Conservation (phyloP, 1,140 invertebrate genomes). For the Chironomus striatipennis region DNA sequence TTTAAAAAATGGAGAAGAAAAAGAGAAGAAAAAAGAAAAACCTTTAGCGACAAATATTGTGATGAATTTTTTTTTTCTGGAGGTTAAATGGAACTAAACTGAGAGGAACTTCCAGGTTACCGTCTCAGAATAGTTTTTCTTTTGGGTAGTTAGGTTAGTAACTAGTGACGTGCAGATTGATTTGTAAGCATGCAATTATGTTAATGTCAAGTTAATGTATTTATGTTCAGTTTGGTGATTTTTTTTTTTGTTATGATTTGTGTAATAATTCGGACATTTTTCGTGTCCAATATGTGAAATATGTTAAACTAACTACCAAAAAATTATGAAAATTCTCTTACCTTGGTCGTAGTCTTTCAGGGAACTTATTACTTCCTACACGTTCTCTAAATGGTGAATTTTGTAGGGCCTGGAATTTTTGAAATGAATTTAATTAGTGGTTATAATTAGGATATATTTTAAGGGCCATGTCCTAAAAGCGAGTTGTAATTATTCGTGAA, state of each 20-base stretch:
- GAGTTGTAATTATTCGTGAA: too few species aligned
- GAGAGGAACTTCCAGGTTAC: too few species aligned
- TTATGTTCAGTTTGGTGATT: background rate
- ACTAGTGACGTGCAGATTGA: too few species aligned
- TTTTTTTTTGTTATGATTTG: background rate
- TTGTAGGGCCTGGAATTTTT: slow-evolving; percentile 42
- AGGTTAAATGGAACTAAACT: background rate
- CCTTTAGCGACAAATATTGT: background rate
- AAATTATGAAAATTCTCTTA: slow-evolving; percentile 43
- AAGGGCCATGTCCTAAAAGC: background rate
- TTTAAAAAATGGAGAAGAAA: slow-evolving; percentile 26
- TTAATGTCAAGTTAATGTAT: too few species aligned
- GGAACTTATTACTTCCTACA: slow-evolving; percentile 72
- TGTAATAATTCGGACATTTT: background rate
- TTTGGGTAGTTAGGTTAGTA: too few species aligned
- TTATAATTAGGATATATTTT: background rate
- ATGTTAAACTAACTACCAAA: background rate
- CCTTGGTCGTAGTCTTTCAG: slow-evolving; percentile 73
- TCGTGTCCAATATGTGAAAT: too few species aligned
- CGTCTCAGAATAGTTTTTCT: too few species aligned
- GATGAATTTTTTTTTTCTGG: background rate
- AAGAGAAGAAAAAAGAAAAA: slow-evolving; percentile 30
- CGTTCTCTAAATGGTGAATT: slow-evolving; percentile 78
- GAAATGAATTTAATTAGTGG: background rate
- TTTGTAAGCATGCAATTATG: too few species aligned